These are phyloP conservation scores for Trachops cirrhosus DNA, from an alignment of 2,797 vertebrate species.

Conservation along the genomic window DNA sequence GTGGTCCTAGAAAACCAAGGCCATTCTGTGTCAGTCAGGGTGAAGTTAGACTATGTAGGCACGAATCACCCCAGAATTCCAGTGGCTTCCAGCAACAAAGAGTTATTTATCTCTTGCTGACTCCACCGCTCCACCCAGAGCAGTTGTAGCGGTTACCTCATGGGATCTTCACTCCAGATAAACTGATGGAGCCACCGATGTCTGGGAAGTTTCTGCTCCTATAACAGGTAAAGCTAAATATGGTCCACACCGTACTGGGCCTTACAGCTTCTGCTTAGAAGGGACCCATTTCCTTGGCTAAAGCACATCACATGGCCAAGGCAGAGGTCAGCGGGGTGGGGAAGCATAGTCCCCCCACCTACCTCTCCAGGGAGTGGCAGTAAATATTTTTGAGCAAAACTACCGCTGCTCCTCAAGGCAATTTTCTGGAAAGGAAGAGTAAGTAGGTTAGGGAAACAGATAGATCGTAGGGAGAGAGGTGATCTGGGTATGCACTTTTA, in stretches of 20 bases:
- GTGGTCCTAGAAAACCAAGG: neutral
- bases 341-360: neutral
- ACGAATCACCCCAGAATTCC: neutral
- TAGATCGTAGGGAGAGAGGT: neutral
- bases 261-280: neutral
- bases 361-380: too few relatives aligned
- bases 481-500: neutral
- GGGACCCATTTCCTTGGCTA: neutral
- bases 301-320: neutral
- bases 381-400: neutral
- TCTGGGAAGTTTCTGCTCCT: neutral
- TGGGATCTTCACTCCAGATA: neutral
- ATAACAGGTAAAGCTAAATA: neutral
- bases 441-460: neutral
- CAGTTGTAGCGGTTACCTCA: neutral
- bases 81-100: neutral
- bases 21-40: neutral
- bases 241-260: neutral
- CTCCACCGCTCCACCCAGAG: too few relatives aligned
- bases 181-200: neutral
- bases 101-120: neutral
- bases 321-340: neutral
- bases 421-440: neutral
- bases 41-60: neutral
- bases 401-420: neutral